Base-by-base conservation (phyloP, 2,113 vertebrate species). In the Myotis lucifugus region DNA sequence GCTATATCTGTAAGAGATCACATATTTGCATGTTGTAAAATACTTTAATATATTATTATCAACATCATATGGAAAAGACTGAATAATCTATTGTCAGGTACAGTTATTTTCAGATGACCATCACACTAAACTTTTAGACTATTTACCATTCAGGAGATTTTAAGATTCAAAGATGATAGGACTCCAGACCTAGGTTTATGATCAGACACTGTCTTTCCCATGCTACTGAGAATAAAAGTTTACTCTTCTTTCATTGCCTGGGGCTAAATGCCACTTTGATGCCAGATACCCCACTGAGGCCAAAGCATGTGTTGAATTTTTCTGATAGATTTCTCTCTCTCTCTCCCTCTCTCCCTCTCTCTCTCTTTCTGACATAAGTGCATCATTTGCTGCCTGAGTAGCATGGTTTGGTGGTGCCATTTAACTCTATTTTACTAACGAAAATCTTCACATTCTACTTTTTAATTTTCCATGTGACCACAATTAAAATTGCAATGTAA, bases 401-500 rank as follows among this genome's bases (percentile, higher is more conserved):
- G 23, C 40, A 32, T 46, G 42, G 21, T 86, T 90, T 93, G 29
- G 42, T 69, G 32, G 32, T 56, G 5, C 13, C 50, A 67, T 50
- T 74, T 88, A 91, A 64, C 25, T 82, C 25, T 32, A 46, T 56
- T 89, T 96, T 85, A 77, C 54, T 90, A 61, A 91, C 74, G 61
- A 86, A 94, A 91, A 46, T n/a, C 10, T 88, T 95, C 74, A 61
- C 10, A 74, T 34, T 93, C 23, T 66, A 46, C 8, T 77, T 25
- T 81, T 93, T 89, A n/a, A 79, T 3, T 76, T 85, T 90, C 27
- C 19, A 29, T 72, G 14, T 92, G 66, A 85, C 40, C 40, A 91
- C 93, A 93, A 88, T 93, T 94, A 94, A 93, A 92, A 88, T 52
- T 50, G 72, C 69, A 79, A 67, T 77, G 66, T 76, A 78, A 91